phyloP scores from a whole-genome alignment of 2,113 vertebrate species.

The Ictalurus furcatus region DNA sequence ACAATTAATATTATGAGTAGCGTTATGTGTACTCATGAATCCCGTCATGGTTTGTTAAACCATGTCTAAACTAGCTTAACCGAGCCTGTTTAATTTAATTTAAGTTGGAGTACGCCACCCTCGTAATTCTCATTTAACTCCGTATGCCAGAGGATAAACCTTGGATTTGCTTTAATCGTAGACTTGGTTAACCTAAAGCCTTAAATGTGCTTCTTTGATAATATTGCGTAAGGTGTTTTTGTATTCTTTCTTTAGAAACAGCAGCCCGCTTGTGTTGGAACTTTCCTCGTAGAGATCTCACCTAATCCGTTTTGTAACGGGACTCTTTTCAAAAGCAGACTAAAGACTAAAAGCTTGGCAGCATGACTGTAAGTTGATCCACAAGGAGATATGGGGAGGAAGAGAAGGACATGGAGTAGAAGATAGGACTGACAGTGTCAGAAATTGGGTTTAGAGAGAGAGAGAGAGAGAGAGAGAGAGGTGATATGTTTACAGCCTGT shows the following conservation, averaged over 20 bases:
- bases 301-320: constrained; percentile 16
- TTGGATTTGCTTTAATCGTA: neutral
- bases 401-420: neutral
- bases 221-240: neutral
- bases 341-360: constrained; percentile 20
- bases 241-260: neutral
- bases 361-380: constrained; percentile 27
- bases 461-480: too few relatives aligned
- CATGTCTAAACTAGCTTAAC: too few relatives aligned
- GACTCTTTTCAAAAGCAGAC: constrained; percentile 10
- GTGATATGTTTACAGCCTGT: neutral
- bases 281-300: neutral
- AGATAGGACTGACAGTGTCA: neutral
- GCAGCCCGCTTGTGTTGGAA: neutral
- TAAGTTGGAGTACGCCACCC: neutral
- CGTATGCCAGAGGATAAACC: neutral
- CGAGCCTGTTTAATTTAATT: neutral
- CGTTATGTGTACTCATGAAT: neutral
- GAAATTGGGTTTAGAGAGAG: neutral
- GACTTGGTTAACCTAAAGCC: neutral
- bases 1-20: neutral
- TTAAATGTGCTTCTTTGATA: neutral
- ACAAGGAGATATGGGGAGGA: neutral
- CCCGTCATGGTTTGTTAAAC: neutral
- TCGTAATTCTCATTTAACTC: neutral